A percentile compares a stretch with the other conserved stretches of the same genome.
Conservation (phyloP, 2,113 vertebrate species). For the Clarias macrocephalus region DNA sequence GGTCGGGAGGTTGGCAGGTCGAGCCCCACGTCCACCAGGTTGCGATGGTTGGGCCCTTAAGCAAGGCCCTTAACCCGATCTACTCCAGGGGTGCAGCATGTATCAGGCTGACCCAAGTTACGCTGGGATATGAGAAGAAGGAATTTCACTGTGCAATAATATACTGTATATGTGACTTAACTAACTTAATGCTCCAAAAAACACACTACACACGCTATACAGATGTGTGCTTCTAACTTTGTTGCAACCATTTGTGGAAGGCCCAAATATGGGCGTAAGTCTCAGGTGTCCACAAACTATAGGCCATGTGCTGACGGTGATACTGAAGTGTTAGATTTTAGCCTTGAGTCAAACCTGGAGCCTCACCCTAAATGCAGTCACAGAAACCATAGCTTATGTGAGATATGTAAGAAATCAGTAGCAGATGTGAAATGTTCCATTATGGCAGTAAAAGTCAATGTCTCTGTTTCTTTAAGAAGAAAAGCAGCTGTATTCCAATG, state of each 20-base stretch:
- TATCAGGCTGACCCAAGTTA: too few species aligned
- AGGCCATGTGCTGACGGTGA: neutral
- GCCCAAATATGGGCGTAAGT: neutral
- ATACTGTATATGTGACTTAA: too few species aligned
- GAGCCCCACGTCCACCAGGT: too few species aligned
- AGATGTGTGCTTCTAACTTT: neutral
- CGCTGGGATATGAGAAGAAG: too few species aligned
- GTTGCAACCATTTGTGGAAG: neutral
- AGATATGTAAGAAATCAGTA: slow-evolving; percentile 15
- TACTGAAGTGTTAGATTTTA: slow-evolving; percentile 2
- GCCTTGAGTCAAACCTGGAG: neutral
- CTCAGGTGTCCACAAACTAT: neutral
- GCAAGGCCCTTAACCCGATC: too few species aligned
- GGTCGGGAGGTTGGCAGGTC: too few species aligned
- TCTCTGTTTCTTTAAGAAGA: slow-evolving; percentile 12
- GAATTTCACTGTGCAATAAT: too few species aligned
- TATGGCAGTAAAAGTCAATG: neutral
- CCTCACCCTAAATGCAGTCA: neutral
- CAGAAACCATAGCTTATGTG: neutral
- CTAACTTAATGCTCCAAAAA: neutral
- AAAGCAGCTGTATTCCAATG: neutral
- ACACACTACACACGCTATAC: neutral
- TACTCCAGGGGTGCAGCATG: too few species aligned
- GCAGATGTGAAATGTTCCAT: slow-evolving; percentile 17
- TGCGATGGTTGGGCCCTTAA: too few species aligned